Percentiles rank a stretch among this genome's conserved stretches.
Evolutionary conservation across 2,113 vertebrate species (phyloP).

Genomic region (Python bivittatus): DNA sequence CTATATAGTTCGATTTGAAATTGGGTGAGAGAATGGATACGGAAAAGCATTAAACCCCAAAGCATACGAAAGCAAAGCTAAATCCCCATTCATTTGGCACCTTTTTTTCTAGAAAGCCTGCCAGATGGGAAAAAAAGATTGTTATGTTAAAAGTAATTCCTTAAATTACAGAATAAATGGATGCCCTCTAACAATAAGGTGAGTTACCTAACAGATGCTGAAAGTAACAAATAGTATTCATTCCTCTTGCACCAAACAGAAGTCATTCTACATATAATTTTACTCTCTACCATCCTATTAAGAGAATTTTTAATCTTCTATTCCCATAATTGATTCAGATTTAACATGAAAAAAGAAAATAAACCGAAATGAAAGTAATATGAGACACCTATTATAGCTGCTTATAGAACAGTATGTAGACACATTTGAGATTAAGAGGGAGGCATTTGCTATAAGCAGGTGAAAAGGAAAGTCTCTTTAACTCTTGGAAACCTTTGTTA

Average conservation of each 20-base stretch:
- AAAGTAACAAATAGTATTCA: neutral
- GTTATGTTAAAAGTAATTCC: neutral
- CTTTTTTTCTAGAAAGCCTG: neutral
- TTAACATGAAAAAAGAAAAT: constrained; percentile 17
- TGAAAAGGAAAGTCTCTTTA: neutral
- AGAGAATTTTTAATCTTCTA: neutral
- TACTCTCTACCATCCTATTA: neutral
- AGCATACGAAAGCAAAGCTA: neutral
- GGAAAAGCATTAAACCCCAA: neutral
- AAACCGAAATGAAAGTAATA: constrained; percentile 10
- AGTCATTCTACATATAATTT: neutral
- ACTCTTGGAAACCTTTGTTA: neutral
- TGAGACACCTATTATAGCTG: constrained; percentile 39
- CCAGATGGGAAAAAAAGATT: neutral
- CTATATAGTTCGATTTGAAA: neutral
- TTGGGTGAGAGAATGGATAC: neutral
- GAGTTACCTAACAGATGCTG: neutral
- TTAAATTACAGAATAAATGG: neutral
- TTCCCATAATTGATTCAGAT: neutral
- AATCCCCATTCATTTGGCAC: neutral
- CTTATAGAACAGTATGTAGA: constrained; percentile 28
- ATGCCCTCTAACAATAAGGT: neutral
- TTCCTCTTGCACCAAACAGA: neutral
- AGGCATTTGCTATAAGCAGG: constrained; percentile 30
- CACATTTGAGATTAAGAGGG: constrained; percentile 35